Base-by-base conservation (phyloP, 30 jellyfish, hydroid and myxozoan species). In the Haliclystus octoradiatus region DNA sequence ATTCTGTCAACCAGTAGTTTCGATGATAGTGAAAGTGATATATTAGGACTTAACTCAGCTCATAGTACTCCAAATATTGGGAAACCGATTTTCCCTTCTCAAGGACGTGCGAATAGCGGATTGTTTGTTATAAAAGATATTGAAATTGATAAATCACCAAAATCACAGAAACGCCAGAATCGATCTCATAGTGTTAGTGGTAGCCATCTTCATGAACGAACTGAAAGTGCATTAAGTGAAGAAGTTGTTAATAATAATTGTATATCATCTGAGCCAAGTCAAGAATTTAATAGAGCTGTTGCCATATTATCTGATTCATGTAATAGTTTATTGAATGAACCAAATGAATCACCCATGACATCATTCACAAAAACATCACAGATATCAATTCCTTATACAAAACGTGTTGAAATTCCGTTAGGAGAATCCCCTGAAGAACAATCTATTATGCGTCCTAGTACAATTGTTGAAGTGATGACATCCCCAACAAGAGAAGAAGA, bases 111-210 rank as follows among this genome's bases (percentile, higher is more conserved):
- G n/a, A 24, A 9, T 4, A 0, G 49, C 52, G 49, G 46, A 28
- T 62, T 23, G 28, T 9, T 27, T 46, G 65, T 28, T 27, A 33
- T 1, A 28, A 13, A 31, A 82, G 27, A 78, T 57, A 40, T 30
- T 66, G 83, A 75, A 78, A 75, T 75, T 63, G 86, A 78, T 5
- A 75, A 78, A 12, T 78, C 81, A 0, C 65, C 65, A 25, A 75
- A 78, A 53, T 33, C 65, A 33, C 81, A 75, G 53, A 49, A 60
- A 4, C 81, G 81, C 19, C 86, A 75, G 50, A 75, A 75, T 75
- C 65, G 65, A 23, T 75, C 86, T 25, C 82, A 63, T 14, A 75
- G 74, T 28, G 62, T 12, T 22, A 60, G 31, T 1, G 76, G 29
- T 28, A 30, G 19, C 57, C 57, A 19, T 19, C 19, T 40, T 9